Conservation (phyloP, 2,888 invertebrate genomes). For the Apamea monoglypha region DNA sequence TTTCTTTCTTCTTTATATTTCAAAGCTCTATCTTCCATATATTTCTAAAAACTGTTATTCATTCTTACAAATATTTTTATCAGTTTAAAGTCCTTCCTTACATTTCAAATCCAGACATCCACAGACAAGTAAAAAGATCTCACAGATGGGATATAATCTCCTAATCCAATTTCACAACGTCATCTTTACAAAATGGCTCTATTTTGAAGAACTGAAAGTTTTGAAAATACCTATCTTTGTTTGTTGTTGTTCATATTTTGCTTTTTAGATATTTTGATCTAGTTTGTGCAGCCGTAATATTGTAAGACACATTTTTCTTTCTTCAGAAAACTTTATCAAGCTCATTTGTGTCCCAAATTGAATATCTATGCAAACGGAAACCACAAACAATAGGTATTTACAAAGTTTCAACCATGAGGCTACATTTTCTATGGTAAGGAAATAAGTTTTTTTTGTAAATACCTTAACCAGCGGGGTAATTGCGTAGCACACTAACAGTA, state of each 20-base stretch:
- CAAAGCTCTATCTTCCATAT: neutral
- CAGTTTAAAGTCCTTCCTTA: conserved; percentile 22
- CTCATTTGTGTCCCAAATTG: conserved; percentile 12
- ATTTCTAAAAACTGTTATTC: neutral
- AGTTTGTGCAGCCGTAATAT: neutral
- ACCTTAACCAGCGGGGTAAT: neutral
- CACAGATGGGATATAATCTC: conserved; percentile 55
- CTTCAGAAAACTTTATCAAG: neutral
- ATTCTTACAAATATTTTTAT: conserved; percentile 18
- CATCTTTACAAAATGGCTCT: conserved; percentile 52
- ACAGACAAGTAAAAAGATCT: conserved; percentile 48
- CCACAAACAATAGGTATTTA: neutral
- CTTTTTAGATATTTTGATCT: conserved; percentile 1
- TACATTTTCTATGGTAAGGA: neutral
- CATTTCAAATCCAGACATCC: conserved; percentile 41
- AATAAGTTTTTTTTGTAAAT: neutral
- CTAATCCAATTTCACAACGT: conserved; percentile 54
- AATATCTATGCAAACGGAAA: neutral
- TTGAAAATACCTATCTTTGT: conserved; percentile 26
- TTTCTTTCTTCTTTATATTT: neutral
- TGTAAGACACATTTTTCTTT: conserved; percentile 3
- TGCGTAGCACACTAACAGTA: neutral
- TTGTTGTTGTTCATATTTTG: conserved; percentile 21
- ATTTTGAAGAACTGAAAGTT: conserved; percentile 39
- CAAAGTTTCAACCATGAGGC: neutral